phyloP scores from a whole-genome alignment of 2,888 invertebrate species.

The Brachyptera putata region DNA sequence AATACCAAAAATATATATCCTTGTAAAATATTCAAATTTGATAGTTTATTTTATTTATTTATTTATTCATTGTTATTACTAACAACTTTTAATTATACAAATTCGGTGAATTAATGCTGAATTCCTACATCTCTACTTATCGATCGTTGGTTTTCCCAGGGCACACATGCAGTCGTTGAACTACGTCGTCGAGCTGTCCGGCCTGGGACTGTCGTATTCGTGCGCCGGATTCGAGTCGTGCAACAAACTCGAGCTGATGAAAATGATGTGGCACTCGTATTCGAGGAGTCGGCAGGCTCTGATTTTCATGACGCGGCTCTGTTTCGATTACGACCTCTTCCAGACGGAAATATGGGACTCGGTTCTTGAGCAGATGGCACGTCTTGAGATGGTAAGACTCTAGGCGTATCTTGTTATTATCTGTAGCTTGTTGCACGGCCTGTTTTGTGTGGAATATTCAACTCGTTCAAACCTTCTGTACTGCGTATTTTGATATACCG shows the following conservation, averaged over 20 bases:
- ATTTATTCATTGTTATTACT: too few relatives aligned
- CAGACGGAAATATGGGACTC: not conserved
- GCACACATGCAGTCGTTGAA: constrained; percentile 2
- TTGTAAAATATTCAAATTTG: too few relatives aligned
- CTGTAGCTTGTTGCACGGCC: too few relatives aligned
- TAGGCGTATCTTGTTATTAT: not conserved
- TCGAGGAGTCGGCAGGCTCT: not conserved
- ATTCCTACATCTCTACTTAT: too few relatives aligned
- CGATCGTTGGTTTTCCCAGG: too few relatives aligned
- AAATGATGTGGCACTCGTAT: not conserved
- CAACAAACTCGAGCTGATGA: constrained; percentile 1
- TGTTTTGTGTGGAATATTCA: too few relatives aligned
- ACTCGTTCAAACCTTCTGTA: too few relatives aligned
- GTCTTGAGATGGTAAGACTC: not conserved
- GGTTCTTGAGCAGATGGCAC: not conserved
- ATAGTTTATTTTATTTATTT: too few relatives aligned
- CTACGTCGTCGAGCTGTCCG: not conserved
- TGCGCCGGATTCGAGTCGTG: not conserved
- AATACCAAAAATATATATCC: too few relatives aligned
- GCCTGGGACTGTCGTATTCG: not conserved
- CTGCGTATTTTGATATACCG: too few relatives aligned
- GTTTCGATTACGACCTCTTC: not conserved
- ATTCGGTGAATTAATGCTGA: too few relatives aligned
- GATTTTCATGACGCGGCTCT: not conserved
- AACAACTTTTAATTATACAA: too few relatives aligned